Evolutionary conservation across 2,797 vertebrate genomes (phyloP), one percentile per base, ranked within the genome.

Genomic region (Pogonophryne albipinna): DNA sequence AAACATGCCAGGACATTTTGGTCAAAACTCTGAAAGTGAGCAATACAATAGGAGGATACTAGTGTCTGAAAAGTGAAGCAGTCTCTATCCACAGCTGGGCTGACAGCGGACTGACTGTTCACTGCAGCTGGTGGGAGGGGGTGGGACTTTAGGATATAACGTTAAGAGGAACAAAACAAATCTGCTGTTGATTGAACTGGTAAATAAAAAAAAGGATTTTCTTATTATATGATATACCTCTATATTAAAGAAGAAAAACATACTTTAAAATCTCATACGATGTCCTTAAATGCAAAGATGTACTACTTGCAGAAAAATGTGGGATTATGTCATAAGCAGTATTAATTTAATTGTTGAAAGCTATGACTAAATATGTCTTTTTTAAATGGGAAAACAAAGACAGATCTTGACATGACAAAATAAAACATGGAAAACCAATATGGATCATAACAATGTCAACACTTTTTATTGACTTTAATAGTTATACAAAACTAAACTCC

Each of bases 1-100:
- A 92, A 92, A 93, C 88, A 92, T 90, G 90, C 87, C 90, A 90
- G 84, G 79, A 88, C 79, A 87, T 86, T 80, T 87, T 83, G 89
- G 91, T 91, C 84, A 90, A 88, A 90, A 89, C 79, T 91, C 92
- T 86, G 74, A 87, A 87, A 92, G 91, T 72, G 78, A 84, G 62
- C 72, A 16, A 89, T 82, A 85, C 85, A 83, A 90, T 88, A 60
- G 71, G 64, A 86, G 78, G 79, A 75, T 73, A 70, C 38, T 13
- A 79, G 73, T 55, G 65, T 78, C 79, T 81, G 76, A 80, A 42
- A 83, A 85, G 81, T 72, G 71, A 83, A 71, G 53, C 79, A 47
- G 76, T 70, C 66, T 85, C 58, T 79, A 63, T 71, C 77, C 70
- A 57, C 75, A 79, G 80, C 78, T 14, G 45, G 71, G 7, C 46